A percentile compares a stretch with the other conserved stretches of the same genome.
phyloP scores from a whole-genome alignment of 2,113 vertebrate species.

The Pheucticus melanocephalus region DNA sequence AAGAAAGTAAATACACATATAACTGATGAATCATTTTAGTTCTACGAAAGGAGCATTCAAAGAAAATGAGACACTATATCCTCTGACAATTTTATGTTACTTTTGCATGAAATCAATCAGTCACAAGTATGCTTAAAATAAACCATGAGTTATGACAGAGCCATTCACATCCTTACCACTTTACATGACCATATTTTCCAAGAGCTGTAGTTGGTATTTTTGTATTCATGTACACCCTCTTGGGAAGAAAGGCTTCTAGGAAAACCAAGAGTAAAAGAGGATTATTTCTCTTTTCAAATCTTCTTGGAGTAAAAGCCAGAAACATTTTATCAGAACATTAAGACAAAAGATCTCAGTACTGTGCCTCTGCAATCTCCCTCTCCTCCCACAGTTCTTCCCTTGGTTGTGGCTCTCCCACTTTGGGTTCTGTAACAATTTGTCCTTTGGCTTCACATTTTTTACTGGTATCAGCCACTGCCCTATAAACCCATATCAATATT shows the following conservation, averaged over 20 bases:
- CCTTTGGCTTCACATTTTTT: neutral
- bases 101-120: neutral
- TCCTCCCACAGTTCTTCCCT: neutral
- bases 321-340: neutral
- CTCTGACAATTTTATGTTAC: neutral
- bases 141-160: neutral
- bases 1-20: neutral
- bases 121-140: neutral
- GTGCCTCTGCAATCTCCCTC: neutral
- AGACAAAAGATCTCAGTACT: neutral
- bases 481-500: neutral
- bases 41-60: neutral
- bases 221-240: neutral
- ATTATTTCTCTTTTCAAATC: neutral
- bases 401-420: neutral
- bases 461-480: neutral
- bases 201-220: neutral
- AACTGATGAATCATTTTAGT: neutral
- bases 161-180: neutral
- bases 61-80: neutral
- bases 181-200: neutral
- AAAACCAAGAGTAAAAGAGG: neutral
- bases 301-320: neutral
- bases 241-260: neutral
- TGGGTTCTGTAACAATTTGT: neutral